Conservation (phyloP, 2,888 invertebrate genomes). For the Agrotis clavis region DNA sequence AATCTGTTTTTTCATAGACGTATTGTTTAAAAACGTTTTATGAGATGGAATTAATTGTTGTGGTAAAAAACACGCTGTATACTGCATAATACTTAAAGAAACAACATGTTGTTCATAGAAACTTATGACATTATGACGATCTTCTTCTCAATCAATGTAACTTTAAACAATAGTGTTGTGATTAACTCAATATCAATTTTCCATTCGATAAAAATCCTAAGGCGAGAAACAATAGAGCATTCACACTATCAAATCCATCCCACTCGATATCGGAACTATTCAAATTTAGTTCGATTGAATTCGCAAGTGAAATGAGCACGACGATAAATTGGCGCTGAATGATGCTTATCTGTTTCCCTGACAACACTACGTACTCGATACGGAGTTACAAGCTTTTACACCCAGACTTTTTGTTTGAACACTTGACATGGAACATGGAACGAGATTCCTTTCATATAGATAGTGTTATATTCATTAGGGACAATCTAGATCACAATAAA, state of each 20-base stretch:
- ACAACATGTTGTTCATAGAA: neutral
- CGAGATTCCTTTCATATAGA: slow-evolving; percentile 15
- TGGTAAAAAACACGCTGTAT: no score
- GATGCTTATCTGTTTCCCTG: slow-evolving; percentile 53
- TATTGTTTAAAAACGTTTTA: neutral
- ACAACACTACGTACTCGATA: slow-evolving; percentile 20
- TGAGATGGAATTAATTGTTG: no score
- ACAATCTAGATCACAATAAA: neutral
- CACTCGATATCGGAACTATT: slow-evolving; percentile 43
- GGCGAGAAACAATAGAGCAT: slow-evolving; percentile 33
- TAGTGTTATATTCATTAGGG: slow-evolving; percentile 4
- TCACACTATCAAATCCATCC: neutral
- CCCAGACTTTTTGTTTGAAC: slow-evolving; percentile 47
- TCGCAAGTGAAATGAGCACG: slow-evolving; percentile 51
- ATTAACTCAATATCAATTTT: neutral
- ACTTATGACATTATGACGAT: neutral
- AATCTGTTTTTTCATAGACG: slow-evolving; percentile 31
- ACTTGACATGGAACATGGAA: slow-evolving; percentile 30
- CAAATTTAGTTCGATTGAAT: slow-evolving; percentile 60
- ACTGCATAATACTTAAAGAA: no score
- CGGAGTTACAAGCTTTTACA: slow-evolving; percentile 29
- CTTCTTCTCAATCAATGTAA: neutral
- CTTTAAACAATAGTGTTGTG: neutral
- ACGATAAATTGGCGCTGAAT: slow-evolving; percentile 51
- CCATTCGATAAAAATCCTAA: slow-evolving; percentile 9